Percentiles rank a stretch among this genome's conserved stretches.
These are phyloP conservation scores for Sardina pilchardus DNA, from an alignment of 2,113 vertebrate species.

Conservation along the genomic window DNA sequence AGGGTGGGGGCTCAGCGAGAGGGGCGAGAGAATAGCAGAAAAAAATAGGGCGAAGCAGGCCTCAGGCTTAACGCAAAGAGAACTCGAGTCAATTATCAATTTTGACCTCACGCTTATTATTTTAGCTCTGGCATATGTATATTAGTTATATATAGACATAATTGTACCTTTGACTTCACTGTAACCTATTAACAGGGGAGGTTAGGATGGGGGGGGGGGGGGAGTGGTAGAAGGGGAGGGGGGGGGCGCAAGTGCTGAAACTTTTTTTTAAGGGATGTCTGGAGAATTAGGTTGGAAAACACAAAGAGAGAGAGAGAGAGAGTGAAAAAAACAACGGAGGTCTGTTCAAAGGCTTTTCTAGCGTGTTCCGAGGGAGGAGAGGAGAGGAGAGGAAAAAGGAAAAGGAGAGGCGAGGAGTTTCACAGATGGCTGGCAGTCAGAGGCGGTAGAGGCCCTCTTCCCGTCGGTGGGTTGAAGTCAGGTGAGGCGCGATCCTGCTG, in stretches of 20 bases:
- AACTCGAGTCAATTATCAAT: slow-evolving; percentile 56
- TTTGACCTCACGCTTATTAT: slow-evolving; percentile 51
- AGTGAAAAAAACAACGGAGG: not conserved
- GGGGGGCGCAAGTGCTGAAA: not conserved
- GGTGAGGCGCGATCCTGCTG: not conserved
- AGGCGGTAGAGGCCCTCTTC: slow-evolving; percentile 34
- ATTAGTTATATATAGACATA: slow-evolving; percentile 2
- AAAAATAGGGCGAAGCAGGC: slow-evolving; percentile 64
- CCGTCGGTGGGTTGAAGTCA: not conserved
- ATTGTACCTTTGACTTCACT: slow-evolving; percentile 28
- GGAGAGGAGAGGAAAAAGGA: not conserved
- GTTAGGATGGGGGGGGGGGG: not conserved
- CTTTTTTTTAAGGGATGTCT: not conserved
- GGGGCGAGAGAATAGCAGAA: slow-evolving; percentile 62
- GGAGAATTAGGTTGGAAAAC: not conserved
- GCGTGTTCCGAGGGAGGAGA: not conserved
- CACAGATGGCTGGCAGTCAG: slow-evolving; percentile 27
- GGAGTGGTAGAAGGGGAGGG: not conserved
- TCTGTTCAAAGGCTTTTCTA: slow-evolving; percentile 12
- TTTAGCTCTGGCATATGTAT: slow-evolving; percentile 49
- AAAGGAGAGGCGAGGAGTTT: not conserved
- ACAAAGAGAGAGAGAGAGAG: not conserved
- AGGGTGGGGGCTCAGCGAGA: slow-evolving; percentile 47
- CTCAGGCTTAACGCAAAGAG: slow-evolving; percentile 48
- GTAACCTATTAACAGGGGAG: slow-evolving; percentile 18